Evolutionary conservation across 1,140 invertebrate genomes (phyloP).

Genomic region (Schmidtea mediterranea): DNA sequence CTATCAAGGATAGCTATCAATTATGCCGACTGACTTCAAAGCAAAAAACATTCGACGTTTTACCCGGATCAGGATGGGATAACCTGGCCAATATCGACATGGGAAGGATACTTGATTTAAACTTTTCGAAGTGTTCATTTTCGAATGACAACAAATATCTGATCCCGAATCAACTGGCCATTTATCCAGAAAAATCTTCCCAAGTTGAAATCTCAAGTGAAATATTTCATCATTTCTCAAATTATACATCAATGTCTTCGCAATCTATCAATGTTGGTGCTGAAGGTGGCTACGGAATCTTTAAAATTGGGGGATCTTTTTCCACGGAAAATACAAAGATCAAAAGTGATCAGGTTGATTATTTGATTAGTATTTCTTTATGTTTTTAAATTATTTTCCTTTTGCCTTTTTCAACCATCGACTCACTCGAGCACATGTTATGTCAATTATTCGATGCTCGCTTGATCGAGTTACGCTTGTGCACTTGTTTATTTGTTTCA

Average conservation of each 20-base stretch:
- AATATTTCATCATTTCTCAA: slow-evolving; percentile 13
- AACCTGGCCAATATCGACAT: slow-evolving; percentile 14
- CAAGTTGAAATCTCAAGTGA: slow-evolving; percentile 11
- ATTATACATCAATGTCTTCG: slow-evolving; percentile 14
- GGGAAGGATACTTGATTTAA: slow-evolving; percentile 11
- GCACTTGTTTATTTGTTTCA: too few species aligned
- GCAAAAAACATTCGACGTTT: slow-evolving; percentile 10
- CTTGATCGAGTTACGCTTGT: too few species aligned
- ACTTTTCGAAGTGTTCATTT: slow-evolving; percentile 12
- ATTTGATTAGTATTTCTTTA: too few species aligned
- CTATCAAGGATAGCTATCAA: too few species aligned
- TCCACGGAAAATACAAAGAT: slow-evolving; percentile 11
- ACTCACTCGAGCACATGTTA: too few species aligned
- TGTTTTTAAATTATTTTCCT: too few species aligned
- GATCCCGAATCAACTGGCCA: slow-evolving; percentile 12
- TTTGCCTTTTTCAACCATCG: too few species aligned
- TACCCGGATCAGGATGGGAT: slow-evolving; percentile 17
- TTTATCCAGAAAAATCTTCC: too few species aligned
- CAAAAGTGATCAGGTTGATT: slow-evolving; percentile 12
- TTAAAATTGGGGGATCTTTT: slow-evolving; percentile 14
- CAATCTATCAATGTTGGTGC: slow-evolving; percentile 13
- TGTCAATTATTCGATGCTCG: too few species aligned
- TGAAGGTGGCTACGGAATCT: slow-evolving; percentile 6
- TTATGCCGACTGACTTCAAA: too few species aligned
- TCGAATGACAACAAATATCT: slow-evolving; percentile 14